Conservation (phyloP, 2,113 vertebrate species). For the Xenus cinereus region DNA sequence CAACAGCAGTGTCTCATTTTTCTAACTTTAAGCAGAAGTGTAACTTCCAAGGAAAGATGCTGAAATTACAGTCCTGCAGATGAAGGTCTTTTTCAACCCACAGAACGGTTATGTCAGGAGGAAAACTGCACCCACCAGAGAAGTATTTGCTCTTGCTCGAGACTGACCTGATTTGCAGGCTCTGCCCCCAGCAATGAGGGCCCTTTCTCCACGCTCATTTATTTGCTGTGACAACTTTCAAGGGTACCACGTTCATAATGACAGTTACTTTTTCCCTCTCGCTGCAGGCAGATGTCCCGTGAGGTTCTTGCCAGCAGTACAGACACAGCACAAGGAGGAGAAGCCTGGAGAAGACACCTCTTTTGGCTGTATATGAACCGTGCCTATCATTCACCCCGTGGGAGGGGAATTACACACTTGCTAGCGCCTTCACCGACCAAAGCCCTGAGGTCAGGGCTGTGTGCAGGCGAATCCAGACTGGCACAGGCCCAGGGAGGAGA, state of each 20-base stretch:
- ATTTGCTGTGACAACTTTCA: neutral
- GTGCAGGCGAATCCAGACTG: neutral
- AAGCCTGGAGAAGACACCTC: neutral
- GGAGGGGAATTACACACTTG: neutral
- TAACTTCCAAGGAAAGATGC: neutral
- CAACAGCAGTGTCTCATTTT: neutral
- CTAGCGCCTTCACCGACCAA: neutral
- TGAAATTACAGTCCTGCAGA: neutral
- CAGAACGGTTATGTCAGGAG: neutral
- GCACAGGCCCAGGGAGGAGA: neutral
- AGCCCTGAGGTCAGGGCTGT: neutral
- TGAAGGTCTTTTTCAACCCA: neutral
- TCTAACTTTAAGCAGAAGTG: neutral
- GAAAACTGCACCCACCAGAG: neutral
- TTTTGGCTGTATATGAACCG: neutral
- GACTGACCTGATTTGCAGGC: neutral
- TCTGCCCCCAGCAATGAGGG: neutral
- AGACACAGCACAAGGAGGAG: neutral
- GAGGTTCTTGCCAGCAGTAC: neutral
- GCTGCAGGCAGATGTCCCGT: neutral
- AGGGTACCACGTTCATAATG: neutral
- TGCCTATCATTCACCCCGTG: neutral
- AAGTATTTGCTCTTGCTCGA: neutral
- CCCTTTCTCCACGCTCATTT: neutral
- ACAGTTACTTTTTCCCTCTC: neutral